These are phyloP conservation scores for Cercopithecus mitis DNA, from an alignment of 2,797 vertebrate genomes.

Conservation along the genomic window DNA sequence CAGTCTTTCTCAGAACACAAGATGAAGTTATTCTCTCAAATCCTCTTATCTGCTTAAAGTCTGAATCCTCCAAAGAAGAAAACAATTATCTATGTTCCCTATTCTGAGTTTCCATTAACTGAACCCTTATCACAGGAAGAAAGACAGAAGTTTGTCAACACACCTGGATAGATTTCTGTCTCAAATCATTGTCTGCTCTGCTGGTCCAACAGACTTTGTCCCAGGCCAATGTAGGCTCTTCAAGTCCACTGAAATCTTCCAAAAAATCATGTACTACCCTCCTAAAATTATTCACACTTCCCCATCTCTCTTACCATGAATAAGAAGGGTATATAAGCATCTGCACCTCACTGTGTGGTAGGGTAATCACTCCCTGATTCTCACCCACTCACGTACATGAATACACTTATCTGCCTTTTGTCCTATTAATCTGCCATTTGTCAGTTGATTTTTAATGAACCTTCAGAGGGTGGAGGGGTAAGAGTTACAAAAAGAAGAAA, in stretches of 20 bases:
- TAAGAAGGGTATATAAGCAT: not conserved
- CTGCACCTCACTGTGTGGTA: not conserved
- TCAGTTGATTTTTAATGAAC: not conserved
- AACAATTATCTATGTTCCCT: not conserved
- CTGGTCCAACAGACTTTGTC: not conserved
- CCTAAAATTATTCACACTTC: not conserved
- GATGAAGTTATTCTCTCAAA: not conserved
- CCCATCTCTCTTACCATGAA: not conserved
- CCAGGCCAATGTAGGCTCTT: not conserved
- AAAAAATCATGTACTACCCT: not conserved
- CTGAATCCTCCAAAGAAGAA: not conserved
- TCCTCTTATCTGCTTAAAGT: not conserved
- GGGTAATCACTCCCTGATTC: not conserved
- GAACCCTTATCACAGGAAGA: not conserved
- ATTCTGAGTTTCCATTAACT: not conserved
- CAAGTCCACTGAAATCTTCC: not conserved
- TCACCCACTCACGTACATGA: not conserved
- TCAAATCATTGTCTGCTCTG: not conserved
- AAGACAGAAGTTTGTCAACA: not conserved
- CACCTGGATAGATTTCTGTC: not conserved
- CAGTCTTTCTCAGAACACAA: not conserved
- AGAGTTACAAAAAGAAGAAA: too few relatives aligned
- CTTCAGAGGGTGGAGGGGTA: not conserved
- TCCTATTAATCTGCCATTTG: not conserved
- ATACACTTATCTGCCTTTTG: not conserved